A percentile compares a stretch with the other conserved stretches of the same genome.
Evolutionary conservation across 1,140 invertebrate genomes (phyloP).

Genomic region (Coelopa frigida): DNA sequence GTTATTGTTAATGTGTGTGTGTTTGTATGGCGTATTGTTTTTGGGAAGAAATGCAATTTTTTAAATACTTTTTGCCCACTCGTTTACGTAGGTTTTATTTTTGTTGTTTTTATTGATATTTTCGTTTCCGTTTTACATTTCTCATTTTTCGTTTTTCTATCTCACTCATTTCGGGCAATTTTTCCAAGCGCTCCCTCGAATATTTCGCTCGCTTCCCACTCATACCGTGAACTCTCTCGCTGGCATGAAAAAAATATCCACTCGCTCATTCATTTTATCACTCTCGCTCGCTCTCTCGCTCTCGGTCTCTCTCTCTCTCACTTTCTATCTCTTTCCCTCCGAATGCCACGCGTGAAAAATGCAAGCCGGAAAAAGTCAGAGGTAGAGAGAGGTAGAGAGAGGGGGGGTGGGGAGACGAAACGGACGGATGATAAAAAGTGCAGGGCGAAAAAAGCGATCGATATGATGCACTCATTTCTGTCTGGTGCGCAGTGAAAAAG

Average conservation of each 20-base stretch:
- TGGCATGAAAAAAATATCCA: neutral
- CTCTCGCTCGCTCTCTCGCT: constrained; percentile 5
- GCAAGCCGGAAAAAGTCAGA: constrained; percentile 17
- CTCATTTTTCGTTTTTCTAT: constrained; percentile 15
- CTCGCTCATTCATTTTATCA: neutral
- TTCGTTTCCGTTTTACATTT: no score
- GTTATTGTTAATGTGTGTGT: constrained; percentile 1
- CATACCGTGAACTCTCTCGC: neutral
- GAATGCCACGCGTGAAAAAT: constrained; percentile 13
- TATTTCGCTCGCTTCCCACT: neutral
- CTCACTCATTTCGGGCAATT: constrained; percentile 12
- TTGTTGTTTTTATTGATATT: no score
- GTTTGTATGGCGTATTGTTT: neutral
- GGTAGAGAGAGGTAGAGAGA: constrained; percentile 11
- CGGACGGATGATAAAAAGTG: constrained; percentile 13
- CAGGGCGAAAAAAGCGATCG: constrained; percentile 33
- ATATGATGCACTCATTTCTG: constrained; percentile 46
- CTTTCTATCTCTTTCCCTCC: constrained; percentile 1
- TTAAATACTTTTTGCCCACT: no score
- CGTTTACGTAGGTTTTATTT: no score
- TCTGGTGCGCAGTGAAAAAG: constrained; percentile 41
- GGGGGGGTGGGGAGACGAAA: constrained; percentile 6
- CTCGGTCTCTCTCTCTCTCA: neutral
- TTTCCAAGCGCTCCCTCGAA: neutral
- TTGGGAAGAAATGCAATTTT: no score